Evolutionary conservation across 2,888 invertebrate genomes (phyloP).

Genomic region (Zygaena filipendulae): DNA sequence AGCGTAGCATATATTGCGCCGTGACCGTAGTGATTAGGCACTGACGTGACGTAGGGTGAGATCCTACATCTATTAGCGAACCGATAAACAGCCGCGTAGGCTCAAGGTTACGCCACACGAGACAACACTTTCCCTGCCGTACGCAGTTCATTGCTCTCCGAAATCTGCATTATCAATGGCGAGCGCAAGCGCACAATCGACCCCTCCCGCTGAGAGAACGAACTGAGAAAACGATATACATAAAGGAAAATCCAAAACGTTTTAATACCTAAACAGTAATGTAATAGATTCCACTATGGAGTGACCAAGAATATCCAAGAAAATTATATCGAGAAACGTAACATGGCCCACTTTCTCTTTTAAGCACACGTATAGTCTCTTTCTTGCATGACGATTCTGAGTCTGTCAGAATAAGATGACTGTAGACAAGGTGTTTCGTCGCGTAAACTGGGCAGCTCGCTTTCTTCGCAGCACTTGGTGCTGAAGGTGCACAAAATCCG

Average conservation of each 20-base stretch:
- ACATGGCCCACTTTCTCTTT: constrained; percentile 69
- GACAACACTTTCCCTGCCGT: constrained; percentile 56
- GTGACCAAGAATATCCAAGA: no score
- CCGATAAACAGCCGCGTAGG: constrained; percentile 36
- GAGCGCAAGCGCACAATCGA: constrained; percentile 22
- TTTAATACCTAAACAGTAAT: no score
- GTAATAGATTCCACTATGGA: no score
- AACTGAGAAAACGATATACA: no score
- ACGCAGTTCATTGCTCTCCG: constrained; percentile 62
- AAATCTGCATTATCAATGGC: constrained; percentile 45
- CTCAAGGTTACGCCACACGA: constrained; percentile 65
- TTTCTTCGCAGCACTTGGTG: constrained; percentile 67
- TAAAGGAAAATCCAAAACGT: no score
- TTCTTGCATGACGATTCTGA: constrained; percentile 29
- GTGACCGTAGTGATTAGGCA: no score
- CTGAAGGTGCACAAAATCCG: constrained; percentile 60
- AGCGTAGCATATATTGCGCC: no score
- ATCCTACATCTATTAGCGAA: constrained; percentile 57
- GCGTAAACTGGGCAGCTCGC: constrained; percentile 50
- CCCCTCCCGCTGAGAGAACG: no score
- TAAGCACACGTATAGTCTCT: constrained; percentile 53
- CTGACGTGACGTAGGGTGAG: no score
- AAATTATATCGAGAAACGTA: constrained; percentile 58
- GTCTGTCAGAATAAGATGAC: constrained; percentile 43
- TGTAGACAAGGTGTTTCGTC: constrained; percentile 33